Evolutionary conservation across 1,140 invertebrate genomes (phyloP).

Genomic region (Drosophila ficusphila): DNA sequence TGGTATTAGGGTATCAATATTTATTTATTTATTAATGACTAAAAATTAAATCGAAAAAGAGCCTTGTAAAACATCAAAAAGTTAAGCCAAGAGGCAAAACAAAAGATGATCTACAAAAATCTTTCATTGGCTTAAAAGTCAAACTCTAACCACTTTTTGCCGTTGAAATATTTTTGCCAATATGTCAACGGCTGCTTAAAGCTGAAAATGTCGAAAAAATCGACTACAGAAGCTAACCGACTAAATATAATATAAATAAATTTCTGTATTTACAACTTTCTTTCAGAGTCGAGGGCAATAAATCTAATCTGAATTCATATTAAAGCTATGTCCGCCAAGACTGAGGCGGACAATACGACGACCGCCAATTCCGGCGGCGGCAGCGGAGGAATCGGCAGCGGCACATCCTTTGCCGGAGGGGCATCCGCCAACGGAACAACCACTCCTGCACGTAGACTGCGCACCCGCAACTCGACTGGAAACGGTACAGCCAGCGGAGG

Average conservation of each 20-base stretch:
- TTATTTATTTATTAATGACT: no score
- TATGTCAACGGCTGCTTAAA: no score
- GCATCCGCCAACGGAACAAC: constrained; percentile 52
- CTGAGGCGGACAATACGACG: constrained; percentile 58
- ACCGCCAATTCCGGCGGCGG: constrained; percentile 42
- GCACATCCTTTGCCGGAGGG: constrained; percentile 20
- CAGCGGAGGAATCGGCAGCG: constrained; percentile 14
- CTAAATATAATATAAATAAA: no score
- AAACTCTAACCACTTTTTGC: no score
- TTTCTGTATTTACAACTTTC: constrained; percentile 4
- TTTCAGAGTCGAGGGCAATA: constrained; percentile 55
- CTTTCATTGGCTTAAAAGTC: neutral
- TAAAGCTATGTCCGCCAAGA: constrained; percentile 69
- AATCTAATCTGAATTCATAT: constrained; percentile 31
- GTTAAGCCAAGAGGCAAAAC: neutral
- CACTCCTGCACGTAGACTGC: constrained; percentile 74
- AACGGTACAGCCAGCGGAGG: constrained; percentile 67
- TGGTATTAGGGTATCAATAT: no score
- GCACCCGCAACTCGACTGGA: constrained; percentile 76
- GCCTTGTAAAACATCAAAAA: no score
- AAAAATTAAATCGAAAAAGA: no score
- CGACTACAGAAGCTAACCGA: neutral
- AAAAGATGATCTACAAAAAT: no score
- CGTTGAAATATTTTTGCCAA: no score
- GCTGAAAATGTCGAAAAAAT: no score